These are phyloP conservation scores for Anthonomus grandis DNA, from an alignment of 1,140 invertebrate species.

Conservation along the genomic window DNA sequence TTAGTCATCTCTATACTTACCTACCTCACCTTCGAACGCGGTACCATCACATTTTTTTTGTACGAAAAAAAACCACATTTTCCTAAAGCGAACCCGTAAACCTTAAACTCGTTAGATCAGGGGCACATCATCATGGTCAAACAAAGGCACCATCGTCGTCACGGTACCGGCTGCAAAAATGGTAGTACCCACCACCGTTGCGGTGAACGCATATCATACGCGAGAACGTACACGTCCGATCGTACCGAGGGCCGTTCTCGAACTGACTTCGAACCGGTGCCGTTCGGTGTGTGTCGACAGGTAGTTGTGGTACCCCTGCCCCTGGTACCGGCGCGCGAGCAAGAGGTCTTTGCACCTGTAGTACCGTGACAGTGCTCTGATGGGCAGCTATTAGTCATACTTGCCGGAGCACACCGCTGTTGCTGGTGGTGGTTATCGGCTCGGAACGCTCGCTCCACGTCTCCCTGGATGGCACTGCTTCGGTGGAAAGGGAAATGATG, in stretches of 20 bases:
- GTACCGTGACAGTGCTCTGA: constrained; percentile 42
- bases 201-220: no score
- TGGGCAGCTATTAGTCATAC: constrained; percentile 47
- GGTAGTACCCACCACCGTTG: no score
- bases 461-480: background rate
- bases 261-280: constrained; percentile 32
- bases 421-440: constrained; percentile 40
- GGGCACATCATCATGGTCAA: no score
- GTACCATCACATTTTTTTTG: no score
- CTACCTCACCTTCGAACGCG: no score
- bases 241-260: constrained; percentile 32
- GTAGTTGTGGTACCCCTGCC: constrained; percentile 42
- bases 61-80: no score
- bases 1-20: no score
- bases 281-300: constrained; percentile 39
- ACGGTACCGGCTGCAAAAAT: no score
- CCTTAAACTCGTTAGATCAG: no score
- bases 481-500: background rate
- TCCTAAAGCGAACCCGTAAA: no score
- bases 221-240: constrained; percentile 7
- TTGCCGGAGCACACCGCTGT: constrained; percentile 28
- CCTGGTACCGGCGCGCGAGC: no score
- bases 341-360: constrained; percentile 47
- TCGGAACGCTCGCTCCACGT: constrained; percentile 33
- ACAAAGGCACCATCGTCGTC: no score